Base-by-base conservation (phyloP, 2,888 invertebrate species). In the Patella ulyssiponensis region DNA sequence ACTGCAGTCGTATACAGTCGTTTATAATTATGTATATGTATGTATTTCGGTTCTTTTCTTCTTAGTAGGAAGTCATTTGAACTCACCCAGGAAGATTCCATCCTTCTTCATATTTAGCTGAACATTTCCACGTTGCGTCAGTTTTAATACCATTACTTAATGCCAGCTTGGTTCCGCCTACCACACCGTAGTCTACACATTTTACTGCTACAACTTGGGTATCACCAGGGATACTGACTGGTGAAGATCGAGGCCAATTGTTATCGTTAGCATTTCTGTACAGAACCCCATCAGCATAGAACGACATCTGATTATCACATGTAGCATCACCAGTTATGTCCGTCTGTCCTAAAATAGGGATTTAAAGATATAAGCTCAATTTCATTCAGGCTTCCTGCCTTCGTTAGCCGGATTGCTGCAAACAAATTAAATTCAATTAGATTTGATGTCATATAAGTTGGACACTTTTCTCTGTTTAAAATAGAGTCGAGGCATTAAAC, bases 231-330 rank as follows among this genome's bases (percentile, higher is more conserved):
- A 64, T 64, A 64, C 5, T 23, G 3, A 64, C 20, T 11, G 64
- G 20, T 64, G 64, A 4, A 64, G 64, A 20, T 15, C 2, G 2
- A 11, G 23, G 11, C 64, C 64, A 64, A 23, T 9, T 23, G 23
- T 64, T 23, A 3, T 64, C 12, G 2, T 20, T 23, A 23, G 20
- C 64, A 12, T 23, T 23, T 9, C 44, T 44, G 44, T 44, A 44
- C 64, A 64, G 23, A 20, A 20, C 64, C 3, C 64, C 64, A 64
- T 64, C 64, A 64, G 64, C 64, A 64, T 64, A 64, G 23, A 64
- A 64, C 2, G 20, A 12, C 64, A 64, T 64, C 11, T 20, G 11
- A 23, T 64, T 23, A 4, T 64, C 64, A 64, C 64, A 64, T 20
- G 64, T 64, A 64, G 64, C 64, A 64, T 12, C 20, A 14, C 64